Conservation (phyloP, 2,113 vertebrate species). For the Epinephelus lanceolatus region DNA sequence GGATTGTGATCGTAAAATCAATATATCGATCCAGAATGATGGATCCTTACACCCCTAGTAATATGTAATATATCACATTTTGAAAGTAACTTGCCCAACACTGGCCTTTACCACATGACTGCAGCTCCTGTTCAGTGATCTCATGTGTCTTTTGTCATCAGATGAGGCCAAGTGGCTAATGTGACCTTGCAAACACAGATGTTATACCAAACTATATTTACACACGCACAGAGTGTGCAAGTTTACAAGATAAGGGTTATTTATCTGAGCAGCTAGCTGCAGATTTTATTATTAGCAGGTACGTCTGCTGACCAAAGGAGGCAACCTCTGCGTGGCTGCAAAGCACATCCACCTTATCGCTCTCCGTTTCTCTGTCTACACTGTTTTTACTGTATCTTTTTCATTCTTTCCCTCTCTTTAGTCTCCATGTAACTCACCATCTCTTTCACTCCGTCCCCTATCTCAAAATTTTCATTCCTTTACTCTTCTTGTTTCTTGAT, state of each 20-base stretch:
- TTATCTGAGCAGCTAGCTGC: conserved; percentile 25
- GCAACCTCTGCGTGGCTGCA: neutral
- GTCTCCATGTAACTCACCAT: neutral
- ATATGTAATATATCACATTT: too few relatives aligned
- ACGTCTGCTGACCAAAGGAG: neutral
- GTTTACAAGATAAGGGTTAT: conserved; percentile 20
- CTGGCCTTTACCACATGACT: too few relatives aligned
- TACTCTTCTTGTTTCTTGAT: neutral
- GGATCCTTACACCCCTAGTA: too few relatives aligned
- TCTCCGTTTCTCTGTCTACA: neutral
- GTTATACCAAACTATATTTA: conserved; percentile 8
- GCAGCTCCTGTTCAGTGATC: neutral
- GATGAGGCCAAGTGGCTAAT: neutral
- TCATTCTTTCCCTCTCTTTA: neutral
- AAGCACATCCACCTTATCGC: neutral
- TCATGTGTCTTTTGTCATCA: neutral
- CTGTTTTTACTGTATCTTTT: neutral
- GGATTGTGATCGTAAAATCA: too few relatives aligned
- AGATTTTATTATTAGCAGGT: conserved; percentile 32
- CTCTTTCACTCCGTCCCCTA: too few relatives aligned
- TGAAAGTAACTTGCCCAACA: too few relatives aligned
- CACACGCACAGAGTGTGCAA: neutral
- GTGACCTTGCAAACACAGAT: conserved; percentile 22
- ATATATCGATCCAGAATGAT: too few relatives aligned
- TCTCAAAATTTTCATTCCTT: neutral